These are phyloP conservation scores for Anabas testudineus DNA, from an alignment of 2,797 vertebrate species.

Conservation along the genomic window DNA sequence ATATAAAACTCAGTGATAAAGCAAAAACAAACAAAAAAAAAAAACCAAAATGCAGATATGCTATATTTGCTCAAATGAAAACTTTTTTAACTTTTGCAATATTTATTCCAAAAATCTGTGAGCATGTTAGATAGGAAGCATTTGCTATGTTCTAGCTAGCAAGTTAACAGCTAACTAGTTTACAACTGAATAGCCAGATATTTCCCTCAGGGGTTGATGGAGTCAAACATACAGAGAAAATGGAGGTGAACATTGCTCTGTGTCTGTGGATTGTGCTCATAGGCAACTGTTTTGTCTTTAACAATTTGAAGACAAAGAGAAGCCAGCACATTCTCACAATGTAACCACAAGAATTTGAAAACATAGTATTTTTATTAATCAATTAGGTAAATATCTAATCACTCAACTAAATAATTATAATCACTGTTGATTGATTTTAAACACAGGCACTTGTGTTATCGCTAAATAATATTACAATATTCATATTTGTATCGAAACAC, in stretches of 20 bases:
- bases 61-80: conserved; percentile 20
- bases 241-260: too few species aligned
- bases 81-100: not conserved
- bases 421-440: not conserved
- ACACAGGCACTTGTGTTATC: too few species aligned
- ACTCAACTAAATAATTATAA: not conserved
- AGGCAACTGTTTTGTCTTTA: too few species aligned
- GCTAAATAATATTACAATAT: too few species aligned
- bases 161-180: too few species aligned
- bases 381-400: not conserved
- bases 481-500: too few species aligned
- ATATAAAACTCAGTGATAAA: conserved; percentile 20
- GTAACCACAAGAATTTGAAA: not conserved
- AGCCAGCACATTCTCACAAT: not conserved
- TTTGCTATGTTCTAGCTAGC: not conserved
- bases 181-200: too few species aligned
- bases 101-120: not conserved
- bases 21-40: conserved; percentile 9
- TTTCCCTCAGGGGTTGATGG: too few species aligned
- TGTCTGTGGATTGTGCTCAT: too few species aligned
- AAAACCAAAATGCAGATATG: conserved; percentile 15
- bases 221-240: too few species aligned
- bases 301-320: not conserved
- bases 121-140: not conserved
- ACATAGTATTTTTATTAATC: not conserved